phyloP scores from a whole-genome alignment of 2,113 vertebrate genomes.

The Pandion haliaetus region DNA sequence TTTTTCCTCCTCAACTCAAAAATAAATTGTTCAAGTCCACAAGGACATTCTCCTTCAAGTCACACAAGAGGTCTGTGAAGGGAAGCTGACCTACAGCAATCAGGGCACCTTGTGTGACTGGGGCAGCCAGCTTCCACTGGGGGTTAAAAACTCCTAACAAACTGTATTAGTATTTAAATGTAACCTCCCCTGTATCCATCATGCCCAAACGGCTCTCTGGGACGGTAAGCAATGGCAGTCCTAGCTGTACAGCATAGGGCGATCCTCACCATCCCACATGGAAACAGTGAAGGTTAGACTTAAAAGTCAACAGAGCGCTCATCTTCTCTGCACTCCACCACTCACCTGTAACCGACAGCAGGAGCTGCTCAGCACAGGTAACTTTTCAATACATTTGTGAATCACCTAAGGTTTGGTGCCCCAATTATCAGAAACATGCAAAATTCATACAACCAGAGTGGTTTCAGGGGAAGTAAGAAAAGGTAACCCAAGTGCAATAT shows the following conservation, averaged over 20 bases:
- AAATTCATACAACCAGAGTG: not conserved
- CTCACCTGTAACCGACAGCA: not conserved
- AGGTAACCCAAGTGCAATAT: not conserved
- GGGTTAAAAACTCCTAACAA: not conserved
- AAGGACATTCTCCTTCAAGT: not conserved
- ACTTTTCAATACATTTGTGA: not conserved
- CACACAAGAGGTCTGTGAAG: not conserved
- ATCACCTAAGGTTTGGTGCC: not conserved
- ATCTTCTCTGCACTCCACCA: not conserved
- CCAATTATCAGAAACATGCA: not conserved
- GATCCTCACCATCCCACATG: not conserved
- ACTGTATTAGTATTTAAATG: not conserved
- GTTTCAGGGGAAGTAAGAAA: not conserved
- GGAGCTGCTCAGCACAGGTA: not conserved
- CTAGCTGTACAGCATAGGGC: not conserved
- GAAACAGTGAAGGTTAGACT: not conserved
- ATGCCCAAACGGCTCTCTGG: not conserved
- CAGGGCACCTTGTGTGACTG: not conserved
- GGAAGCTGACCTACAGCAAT: not conserved
- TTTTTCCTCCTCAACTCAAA: not conserved
- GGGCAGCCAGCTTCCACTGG: accelerated
- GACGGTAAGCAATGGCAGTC: not conserved
- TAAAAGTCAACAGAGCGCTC: not conserved
- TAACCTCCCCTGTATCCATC: not conserved
- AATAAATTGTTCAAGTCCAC: not conserved